Conservation (phyloP, 2,113 vertebrate species). For the Thamnaconus septentrionalis region DNA sequence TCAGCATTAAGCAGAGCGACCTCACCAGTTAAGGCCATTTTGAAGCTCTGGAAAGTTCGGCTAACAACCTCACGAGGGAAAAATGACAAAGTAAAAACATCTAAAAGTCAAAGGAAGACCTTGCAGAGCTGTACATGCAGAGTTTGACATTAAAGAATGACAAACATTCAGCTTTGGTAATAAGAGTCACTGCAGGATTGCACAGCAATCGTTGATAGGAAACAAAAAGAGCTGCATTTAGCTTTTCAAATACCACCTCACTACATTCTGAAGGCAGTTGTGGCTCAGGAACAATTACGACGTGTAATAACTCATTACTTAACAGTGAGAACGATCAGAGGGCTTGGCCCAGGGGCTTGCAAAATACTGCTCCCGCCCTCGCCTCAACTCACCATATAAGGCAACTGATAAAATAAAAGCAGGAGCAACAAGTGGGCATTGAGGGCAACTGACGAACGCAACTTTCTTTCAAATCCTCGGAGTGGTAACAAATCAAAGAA, state of each 20-base stretch:
- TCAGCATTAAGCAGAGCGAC: conserved; percentile 4
- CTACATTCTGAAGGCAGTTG: background rate
- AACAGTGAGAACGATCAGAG: conserved; percentile 60
- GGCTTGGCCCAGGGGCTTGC: conserved; percentile 75
- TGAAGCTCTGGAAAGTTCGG: conserved; percentile 38
- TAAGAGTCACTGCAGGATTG: conserved; percentile 19
- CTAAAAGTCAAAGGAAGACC: conserved; percentile 20
- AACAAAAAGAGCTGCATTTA: no score
- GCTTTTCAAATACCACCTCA: no score
- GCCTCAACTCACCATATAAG: conserved; percentile 75
- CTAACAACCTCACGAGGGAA: background rate
- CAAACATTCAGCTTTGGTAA: conserved; percentile 56
- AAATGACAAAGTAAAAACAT: no score
- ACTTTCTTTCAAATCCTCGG: background rate
- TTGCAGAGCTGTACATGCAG: background rate
- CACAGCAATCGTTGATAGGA: no score
- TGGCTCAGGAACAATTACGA: background rate
- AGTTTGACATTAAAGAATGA: conserved; percentile 52
- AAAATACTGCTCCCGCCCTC: conserved; percentile 75
- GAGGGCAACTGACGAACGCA: background rate
- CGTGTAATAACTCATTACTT: conserved; percentile 55
- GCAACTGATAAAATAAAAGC: conserved; percentile 69
- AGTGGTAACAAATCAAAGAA: background rate
- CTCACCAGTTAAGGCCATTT: conserved; percentile 3
- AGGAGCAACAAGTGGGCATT: conserved; percentile 24